Evolutionary conservation across 2,797 vertebrate species (phyloP), one percentile per base, ranked within the genome.

Genomic region (Heterohyrax brucei): DNA sequence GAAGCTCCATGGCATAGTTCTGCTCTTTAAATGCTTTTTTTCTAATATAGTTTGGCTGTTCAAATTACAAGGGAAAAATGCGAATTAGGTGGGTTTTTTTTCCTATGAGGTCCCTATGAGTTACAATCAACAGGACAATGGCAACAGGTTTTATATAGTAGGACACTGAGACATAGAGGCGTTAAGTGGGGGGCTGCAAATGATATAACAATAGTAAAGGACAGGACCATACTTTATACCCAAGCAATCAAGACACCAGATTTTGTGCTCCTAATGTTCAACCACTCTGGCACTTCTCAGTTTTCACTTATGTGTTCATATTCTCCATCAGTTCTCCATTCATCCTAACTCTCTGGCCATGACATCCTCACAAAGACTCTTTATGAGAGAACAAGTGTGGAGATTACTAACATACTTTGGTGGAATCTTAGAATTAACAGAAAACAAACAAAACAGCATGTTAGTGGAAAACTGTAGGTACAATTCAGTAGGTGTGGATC

Each of bases 1-100:
- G 53, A 56, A 56, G 12, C 53, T 16, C 53, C 4, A 56, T 56
- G 53, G 53, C 13, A 16, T 16, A 56, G 53, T 13, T 56, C 53
- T 56, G 18, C 53, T 56, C 53, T 56, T 56, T 92, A 79, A 79
- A 79, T 44, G 1, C 50, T 46, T 53, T 53, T 22, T 33, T 89
- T 93, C 61, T 86, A 94, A 86, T 87, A 64, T 1, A 59, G 9
- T 56, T 50, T 90, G 61, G n/a, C 13, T 16, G 16, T 50, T 81
- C 14, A 88, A 72, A 86, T 76, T 81, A 79, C 53, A 14, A 13
- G 12, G 18, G 4, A 30, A 80, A 61, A 16, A 76, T 0, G 0
- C 26, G 26, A 92, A 68, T 33, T 64, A 93, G 48, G 13, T 93
- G 68, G 39, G 2, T 1, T 8, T 46, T 13, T 56, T 56, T 56